phyloP scores from a whole-genome alignment of 2,888 invertebrate genomes.

The Eupithecia abbreviata region DNA sequence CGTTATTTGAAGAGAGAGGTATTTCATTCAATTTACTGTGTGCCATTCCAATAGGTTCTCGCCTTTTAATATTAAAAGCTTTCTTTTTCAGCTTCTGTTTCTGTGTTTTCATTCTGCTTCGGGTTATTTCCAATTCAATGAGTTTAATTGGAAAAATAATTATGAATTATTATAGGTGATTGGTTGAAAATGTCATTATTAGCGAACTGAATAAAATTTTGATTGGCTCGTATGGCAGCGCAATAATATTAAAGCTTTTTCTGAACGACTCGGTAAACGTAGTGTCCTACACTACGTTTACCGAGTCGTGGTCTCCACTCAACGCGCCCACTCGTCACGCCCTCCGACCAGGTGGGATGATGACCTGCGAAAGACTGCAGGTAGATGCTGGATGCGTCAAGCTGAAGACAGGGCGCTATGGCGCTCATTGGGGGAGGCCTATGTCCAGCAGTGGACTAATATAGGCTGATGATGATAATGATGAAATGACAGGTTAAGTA shows the following conservation, averaged over 20 bases:
- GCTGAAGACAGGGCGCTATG: no score
- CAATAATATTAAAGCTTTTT: background rate
- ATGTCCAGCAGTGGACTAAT: no score
- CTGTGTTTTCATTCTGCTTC: slow-evolving; percentile 15
- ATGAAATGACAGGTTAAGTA: no score
- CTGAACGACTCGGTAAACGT: background rate
- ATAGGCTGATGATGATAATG: no score
- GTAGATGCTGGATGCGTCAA: no score
- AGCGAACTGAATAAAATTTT: background rate
- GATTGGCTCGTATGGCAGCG: background rate
- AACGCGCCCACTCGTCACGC: no score
- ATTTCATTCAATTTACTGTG: slow-evolving; percentile 53
- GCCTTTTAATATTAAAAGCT: slow-evolving; percentile 37
- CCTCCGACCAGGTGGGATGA: no score
- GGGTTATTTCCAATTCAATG: slow-evolving; percentile 12
- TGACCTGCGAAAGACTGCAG: no score
- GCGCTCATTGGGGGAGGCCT: no score
- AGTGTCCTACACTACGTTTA: no score
- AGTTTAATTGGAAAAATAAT: slow-evolving; percentile 13
- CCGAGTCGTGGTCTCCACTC: no score
- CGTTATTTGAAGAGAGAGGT: slow-evolving; percentile 39
- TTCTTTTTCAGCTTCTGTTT: slow-evolving; percentile 8
- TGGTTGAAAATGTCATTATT: background rate
- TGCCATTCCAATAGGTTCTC: slow-evolving; percentile 37
- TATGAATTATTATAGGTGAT: background rate